These are phyloP conservation scores for Procambarus clarkii DNA, from an alignment of 1,140 invertebrate species.

Conservation along the genomic window DNA sequence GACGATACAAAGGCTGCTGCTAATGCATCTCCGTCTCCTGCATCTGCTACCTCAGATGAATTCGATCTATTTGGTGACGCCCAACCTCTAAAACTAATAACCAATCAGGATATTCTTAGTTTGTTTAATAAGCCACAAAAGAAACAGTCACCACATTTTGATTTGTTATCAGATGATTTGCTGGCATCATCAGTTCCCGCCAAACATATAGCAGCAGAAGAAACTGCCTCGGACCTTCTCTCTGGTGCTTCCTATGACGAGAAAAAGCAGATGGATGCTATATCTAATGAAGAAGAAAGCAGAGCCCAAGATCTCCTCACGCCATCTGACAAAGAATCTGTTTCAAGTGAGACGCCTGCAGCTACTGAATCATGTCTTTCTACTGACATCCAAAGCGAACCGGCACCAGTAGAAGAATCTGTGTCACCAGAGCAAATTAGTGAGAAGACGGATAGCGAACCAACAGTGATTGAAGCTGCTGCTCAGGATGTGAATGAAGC, in stretches of 20 bases:
- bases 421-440: slow-evolving; percentile 71
- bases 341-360: slow-evolving; percentile 14
- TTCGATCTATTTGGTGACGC: slow-evolving; percentile 73
- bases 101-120: slow-evolving; percentile 73
- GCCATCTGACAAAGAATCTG: slow-evolving; percentile 25
- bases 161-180: slow-evolving; percentile 70
- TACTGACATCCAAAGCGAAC: slow-evolving; percentile 29
- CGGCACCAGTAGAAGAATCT: slow-evolving; percentile 39
- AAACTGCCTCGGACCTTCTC: slow-evolving; percentile 27
- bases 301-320: neutral
- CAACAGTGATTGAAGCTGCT: slow-evolving; percentile 69
- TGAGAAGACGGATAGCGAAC: slow-evolving; percentile 71
- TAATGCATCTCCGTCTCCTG: slow-evolving; percentile 16
- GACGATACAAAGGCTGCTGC: slow-evolving; percentile 38
- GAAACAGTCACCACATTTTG: slow-evolving; percentile 43
- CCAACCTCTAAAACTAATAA: slow-evolving; percentile 71
- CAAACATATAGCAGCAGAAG: slow-evolving; percentile 9
- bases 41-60: slow-evolving; percentile 67
- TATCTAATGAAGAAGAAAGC: slow-evolving; percentile 40
- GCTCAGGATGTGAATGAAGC: slow-evolving; percentile 39
- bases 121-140: slow-evolving; percentile 72
- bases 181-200: neutral
- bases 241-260: slow-evolving; percentile 41
- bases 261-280: neutral
- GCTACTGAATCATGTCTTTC: slow-evolving; percentile 1